These are phyloP conservation scores for Prochilodus magdalenae DNA, from an alignment of 2,113 vertebrate genomes.

Conservation along the genomic window DNA sequence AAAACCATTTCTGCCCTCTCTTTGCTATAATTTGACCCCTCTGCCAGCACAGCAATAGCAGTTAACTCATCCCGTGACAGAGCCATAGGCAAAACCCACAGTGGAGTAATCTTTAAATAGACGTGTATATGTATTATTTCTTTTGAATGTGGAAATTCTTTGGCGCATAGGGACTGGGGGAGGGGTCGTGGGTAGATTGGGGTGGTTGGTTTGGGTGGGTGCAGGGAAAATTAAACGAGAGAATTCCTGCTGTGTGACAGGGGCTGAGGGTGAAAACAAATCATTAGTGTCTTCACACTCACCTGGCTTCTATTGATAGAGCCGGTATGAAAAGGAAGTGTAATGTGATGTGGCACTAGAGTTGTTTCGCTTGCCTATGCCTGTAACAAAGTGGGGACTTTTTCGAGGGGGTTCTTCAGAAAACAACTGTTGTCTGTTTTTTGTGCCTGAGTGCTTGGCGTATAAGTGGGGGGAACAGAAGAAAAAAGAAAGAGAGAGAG, in stretches of 20 bases:
- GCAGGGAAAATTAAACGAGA: not conserved
- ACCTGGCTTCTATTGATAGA: constrained; percentile 9
- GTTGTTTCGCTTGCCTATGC: not conserved
- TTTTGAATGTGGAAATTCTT: not conserved
- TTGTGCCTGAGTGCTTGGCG: constrained; percentile 11
- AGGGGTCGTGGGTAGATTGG: no score
- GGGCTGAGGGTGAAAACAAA: constrained; percentile 16
- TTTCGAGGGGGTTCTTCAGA: constrained; percentile 9
- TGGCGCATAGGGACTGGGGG: not conserved
- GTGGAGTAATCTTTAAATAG: not conserved
- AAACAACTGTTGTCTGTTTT: not conserved
- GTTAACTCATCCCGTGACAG: constrained; percentile 1
- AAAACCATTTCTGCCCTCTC: not conserved
- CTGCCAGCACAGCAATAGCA: not conserved
- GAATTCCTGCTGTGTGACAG: not conserved
- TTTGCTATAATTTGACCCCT: constrained; percentile 28
- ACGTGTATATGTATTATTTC: no score
- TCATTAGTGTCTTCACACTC: constrained; percentile 18
- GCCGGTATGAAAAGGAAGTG: not conserved
- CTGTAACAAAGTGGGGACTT: not conserved
- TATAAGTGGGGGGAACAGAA: not conserved
- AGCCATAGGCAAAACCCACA: constrained; percentile 21
- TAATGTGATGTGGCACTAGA: constrained; percentile 4
- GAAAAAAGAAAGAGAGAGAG: not conserved
- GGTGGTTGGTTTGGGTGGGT: no score